Evolutionary conservation across 2,888 invertebrate species (phyloP), one percentile per base, ranked within the genome.

Genomic region (Eupithecia dodoneata): DNA sequence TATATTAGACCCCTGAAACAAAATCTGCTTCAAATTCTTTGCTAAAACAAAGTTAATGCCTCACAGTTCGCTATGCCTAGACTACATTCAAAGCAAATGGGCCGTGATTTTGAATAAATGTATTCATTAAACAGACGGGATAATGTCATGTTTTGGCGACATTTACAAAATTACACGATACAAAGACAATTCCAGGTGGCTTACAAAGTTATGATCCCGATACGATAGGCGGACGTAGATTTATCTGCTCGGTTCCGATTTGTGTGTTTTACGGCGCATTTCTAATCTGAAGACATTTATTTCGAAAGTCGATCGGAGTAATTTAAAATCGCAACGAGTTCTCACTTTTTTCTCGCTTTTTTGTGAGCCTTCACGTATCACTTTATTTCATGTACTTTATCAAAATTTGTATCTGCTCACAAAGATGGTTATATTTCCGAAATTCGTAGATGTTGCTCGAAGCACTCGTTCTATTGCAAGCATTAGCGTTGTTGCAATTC

Each of bases 201-300:
- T 93, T 90, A 88, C 81, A 85, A 91, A 93, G 90, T 93, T 93
- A 90, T 92, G 90, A 92, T 89, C 87, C 87, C 81, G 83, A 83
- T 85, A 78, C 82, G 83, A 83, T 81, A 80, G 81, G 83, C 81
- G 86, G 90, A 92, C 91, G 84, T 81, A 84, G 90, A 93, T 91
- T 91, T 91, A 93, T 91, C 86, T 90, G 84, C 81, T 84, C 87
- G 83, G 84, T 85, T 89, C 85, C 87, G 88, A 90, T 90, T 91
- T 89, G 88, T 86, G 90, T 91, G 87, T 90, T 90, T 88, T 85
- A 80, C 83, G 85, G 79, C 79, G 81, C 87, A 86, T 88, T 87
- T 88, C 84, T 86, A 89, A 92, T 90, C 88, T 30, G 86, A 86
- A 87, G 85, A 87, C 87, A 92, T 91, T 91, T 89, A 91, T 92